Conservation (phyloP, 2,888 invertebrate genomes). For the Pyrochroa serraticornis region DNA sequence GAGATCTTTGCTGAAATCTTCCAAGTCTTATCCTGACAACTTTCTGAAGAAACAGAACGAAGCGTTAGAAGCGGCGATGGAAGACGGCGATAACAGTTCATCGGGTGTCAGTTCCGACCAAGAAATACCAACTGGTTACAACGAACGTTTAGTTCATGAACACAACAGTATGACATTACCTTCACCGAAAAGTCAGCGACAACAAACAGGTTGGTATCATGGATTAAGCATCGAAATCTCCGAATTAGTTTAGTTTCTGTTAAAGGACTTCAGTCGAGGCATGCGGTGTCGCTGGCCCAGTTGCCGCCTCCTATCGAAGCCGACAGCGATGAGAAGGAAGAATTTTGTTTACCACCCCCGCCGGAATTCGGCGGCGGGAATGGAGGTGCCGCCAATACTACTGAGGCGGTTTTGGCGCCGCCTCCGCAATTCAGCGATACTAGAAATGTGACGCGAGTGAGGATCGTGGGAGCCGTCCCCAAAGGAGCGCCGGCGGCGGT, state of each 20-base stretch:
- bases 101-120: conserved; percentile 89
- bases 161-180: conserved; percentile 44
- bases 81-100: conserved; percentile 88
- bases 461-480: conserved; percentile 84
- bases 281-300: conserved; percentile 72
- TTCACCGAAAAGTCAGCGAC: conserved; percentile 47
- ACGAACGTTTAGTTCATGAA: conserved; percentile 38
- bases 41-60: conserved; percentile 64
- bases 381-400: conserved; percentile 39
- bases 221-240: not conserved
- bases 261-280: conserved; percentile 33
- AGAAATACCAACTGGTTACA: conserved; percentile 67
- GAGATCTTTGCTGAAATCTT: conserved; percentile 81
- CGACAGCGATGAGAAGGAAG: conserved; percentile 71
- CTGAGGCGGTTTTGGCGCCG: conserved; percentile 74
- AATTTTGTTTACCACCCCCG: conserved; percentile 67
- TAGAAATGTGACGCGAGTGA: conserved; percentile 67
- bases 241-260: conserved; percentile 4
- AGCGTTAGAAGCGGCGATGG: conserved; percentile 57
- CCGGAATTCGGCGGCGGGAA: conserved; percentile 64
- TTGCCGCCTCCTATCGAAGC: conserved; percentile 80
- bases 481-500: conserved; percentile 59
- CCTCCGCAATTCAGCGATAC: conserved; percentile 91
- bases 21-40: conserved; percentile 87
- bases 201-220: conserved; percentile 36